These are phyloP conservation scores for Polypedilum pembai DNA, from an alignment of 1,140 invertebrate genomes.

Conservation along the genomic window DNA sequence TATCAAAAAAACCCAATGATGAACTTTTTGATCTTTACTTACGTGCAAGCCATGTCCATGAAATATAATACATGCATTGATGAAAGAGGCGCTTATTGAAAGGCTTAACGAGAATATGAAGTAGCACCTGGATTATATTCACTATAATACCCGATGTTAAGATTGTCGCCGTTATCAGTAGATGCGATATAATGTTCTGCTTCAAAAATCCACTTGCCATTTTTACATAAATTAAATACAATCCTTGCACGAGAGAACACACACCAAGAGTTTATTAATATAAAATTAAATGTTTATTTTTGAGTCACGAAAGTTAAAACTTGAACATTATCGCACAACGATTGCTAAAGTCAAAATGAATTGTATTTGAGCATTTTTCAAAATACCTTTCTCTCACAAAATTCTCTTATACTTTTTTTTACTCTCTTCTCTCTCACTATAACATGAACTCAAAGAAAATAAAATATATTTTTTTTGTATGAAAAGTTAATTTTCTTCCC, in stretches of 20 bases:
- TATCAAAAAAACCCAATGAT: too few species aligned
- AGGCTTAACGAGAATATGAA: background rate
- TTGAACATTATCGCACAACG: background rate
- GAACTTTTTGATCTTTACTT: background rate
- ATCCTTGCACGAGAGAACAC: background rate
- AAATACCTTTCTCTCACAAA: too few species aligned
- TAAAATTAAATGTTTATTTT: background rate
- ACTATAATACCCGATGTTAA: background rate
- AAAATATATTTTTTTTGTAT: too few species aligned
- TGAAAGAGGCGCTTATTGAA: background rate
- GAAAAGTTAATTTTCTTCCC: too few species aligned
- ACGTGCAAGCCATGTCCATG: constrained; percentile 13
- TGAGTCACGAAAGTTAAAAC: background rate
- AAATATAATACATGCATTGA: background rate
- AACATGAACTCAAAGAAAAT: too few species aligned
- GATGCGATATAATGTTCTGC: background rate
- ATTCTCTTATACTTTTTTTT: too few species aligned
- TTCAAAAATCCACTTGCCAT: background rate
- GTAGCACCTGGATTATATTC: background rate
- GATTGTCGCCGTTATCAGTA: background rate
- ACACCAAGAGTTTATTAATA: background rate
- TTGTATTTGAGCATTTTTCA: too few species aligned
- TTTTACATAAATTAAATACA: background rate
- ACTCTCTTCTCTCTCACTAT: too few species aligned
- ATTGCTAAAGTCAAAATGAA: background rate